Conservation (phyloP, 1,140 invertebrate genomes). For the Frieseomelitta varia region DNA sequence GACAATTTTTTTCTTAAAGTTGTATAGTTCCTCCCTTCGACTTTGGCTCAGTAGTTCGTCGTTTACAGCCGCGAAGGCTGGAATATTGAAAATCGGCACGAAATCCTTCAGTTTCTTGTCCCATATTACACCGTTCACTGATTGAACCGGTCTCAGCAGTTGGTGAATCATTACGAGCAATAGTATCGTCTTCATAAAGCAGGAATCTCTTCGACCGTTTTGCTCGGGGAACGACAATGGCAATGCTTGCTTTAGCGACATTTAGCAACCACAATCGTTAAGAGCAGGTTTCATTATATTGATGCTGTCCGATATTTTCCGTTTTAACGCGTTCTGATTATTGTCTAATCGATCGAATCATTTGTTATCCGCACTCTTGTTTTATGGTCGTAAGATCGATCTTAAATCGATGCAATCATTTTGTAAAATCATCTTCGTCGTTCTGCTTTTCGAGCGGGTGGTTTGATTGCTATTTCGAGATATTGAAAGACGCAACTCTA, state of each 20-base stretch:
- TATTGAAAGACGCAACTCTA: too few relatives aligned
- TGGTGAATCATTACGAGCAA: background rate
- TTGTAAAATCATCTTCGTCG: background rate
- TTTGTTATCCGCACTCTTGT: background rate
- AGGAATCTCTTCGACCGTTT: background rate
- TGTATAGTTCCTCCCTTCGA: conserved; percentile 38
- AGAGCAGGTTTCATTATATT: background rate
- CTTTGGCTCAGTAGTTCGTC: conserved; percentile 18
- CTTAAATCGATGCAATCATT: background rate
- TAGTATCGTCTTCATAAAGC: background rate
- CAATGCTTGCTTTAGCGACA: background rate
- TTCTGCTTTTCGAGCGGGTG: background rate
- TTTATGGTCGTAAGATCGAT: background rate
- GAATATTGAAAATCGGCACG: conserved; percentile 45
- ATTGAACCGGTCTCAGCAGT: background rate
- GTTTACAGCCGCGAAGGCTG: conserved; percentile 16
- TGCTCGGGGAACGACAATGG: too few relatives aligned
- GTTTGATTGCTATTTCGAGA: background rate
- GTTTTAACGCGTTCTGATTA: background rate
- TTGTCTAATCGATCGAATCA: background rate
- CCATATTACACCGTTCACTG: conserved; percentile 57
- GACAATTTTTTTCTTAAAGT: conserved; percentile 63
- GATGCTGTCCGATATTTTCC: background rate
- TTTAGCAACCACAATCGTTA: background rate
- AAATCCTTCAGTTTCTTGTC: conserved; percentile 40